phyloP scores from a whole-genome alignment of 2,797 vertebrate species.

The Phoeniculus purpureus region DNA sequence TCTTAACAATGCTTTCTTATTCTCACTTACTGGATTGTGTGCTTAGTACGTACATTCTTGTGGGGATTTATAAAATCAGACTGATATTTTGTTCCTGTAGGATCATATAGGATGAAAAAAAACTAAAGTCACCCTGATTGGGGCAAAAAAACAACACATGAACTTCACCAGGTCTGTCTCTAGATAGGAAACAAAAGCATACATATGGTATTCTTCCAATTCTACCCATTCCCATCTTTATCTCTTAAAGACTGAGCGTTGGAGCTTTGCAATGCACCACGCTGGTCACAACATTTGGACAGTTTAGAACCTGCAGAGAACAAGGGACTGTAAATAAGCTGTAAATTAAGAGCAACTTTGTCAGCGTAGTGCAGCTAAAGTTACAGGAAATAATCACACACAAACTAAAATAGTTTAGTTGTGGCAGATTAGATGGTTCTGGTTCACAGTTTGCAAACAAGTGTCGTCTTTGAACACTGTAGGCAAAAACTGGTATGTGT shows the following conservation, averaged over 20 bases:
- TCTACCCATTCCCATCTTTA: neutral
- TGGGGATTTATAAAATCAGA: neutral
- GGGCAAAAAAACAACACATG: neutral
- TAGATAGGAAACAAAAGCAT: neutral
- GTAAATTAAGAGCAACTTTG: neutral
- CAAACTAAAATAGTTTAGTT: neutral
- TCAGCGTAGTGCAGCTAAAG: neutral
- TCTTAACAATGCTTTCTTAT: neutral
- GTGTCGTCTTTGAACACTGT: neutral
- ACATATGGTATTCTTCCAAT: neutral
- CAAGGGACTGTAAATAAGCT: neutral
- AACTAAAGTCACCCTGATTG: neutral
- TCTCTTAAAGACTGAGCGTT: neutral
- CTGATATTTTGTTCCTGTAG: neutral
- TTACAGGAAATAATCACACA: neutral
- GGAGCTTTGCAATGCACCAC: neutral
- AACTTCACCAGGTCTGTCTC: neutral
- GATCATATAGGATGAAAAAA: rapidly evolving
- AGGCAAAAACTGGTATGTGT: rapidly evolving
- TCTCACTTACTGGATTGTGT: neutral
- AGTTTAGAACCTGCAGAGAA: neutral
- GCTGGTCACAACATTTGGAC: neutral
- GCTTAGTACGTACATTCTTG: neutral
- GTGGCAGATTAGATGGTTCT: neutral
- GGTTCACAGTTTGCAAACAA: neutral